Percentiles rank a stretch among this genome's conserved stretches.
These are phyloP conservation scores for Seison nebaliae DNA, from an alignment of 1,140 invertebrate genomes.

Conservation along the genomic window DNA sequence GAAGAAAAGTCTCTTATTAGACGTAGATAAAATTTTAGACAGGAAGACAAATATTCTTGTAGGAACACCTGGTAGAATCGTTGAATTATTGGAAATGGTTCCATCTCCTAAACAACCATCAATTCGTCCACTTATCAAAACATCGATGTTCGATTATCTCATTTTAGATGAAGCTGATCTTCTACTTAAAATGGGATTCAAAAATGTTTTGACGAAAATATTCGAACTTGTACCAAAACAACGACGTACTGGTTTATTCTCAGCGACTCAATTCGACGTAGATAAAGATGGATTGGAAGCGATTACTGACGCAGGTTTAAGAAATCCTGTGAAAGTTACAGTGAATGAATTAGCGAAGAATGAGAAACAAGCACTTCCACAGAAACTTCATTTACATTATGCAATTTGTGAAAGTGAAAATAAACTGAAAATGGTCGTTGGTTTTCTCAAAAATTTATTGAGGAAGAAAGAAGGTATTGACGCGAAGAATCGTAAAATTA, in stretches of 20 bases:
- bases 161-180: conserved; percentile 89
- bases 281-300: conserved; percentile 36
- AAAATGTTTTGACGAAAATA: conserved; percentile 58
- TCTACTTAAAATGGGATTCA: conserved; percentile 68
- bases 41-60: conserved; percentile 61
- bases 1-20: conserved; percentile 36
- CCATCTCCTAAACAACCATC: conserved; percentile 13
- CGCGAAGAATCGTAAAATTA: too few species aligned
- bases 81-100: conserved; percentile 38
- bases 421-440: conserved; percentile 45
- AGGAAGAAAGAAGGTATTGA: not conserved
- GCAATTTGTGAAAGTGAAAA: conserved; percentile 44
- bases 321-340: conserved; percentile 67
- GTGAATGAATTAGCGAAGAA: conserved; percentile 44
- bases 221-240: conserved; percentile 66
- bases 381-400: conserved; percentile 50
- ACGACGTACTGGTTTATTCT: conserved; percentile 76
- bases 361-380: conserved; percentile 40
- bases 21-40: conserved; percentile 45
- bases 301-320: conserved; percentile 61
- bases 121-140: conserved; percentile 15
- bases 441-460: conserved; percentile 37
- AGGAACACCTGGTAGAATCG: conserved; percentile 65
- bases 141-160: conserved; percentile 45
- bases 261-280: conserved; percentile 83